These are phyloP conservation scores for Drosophila guanche DNA, from an alignment of 1,140 invertebrate genomes.

Conservation along the genomic window DNA sequence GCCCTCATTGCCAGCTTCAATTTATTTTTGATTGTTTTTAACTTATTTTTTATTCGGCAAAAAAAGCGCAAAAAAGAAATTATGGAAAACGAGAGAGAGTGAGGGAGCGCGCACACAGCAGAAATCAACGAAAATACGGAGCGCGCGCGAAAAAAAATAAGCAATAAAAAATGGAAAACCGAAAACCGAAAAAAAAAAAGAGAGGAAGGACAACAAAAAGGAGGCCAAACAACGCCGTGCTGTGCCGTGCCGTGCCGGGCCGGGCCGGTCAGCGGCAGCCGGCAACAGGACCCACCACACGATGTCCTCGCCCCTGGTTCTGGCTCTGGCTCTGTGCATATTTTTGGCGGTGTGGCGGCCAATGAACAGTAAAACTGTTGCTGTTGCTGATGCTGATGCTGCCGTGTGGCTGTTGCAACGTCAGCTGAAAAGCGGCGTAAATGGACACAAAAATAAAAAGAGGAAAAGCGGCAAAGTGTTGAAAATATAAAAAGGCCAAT, in stretches of 20 bases:
- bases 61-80: slow-evolving; percentile 65
- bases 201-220: slow-evolving; percentile 49
- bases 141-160: slow-evolving; percentile 12
- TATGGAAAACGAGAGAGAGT: slow-evolving; percentile 42
- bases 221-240: slow-evolving; percentile 56
- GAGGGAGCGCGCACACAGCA: slow-evolving; percentile 57
- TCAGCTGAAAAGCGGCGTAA: slow-evolving; percentile 45
- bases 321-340: slow-evolving; percentile 16
- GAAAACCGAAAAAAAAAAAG: slow-evolving; percentile 20
- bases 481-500: slow-evolving; percentile 67
- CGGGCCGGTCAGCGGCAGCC: slow-evolving; percentile 48
- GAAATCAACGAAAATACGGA: slow-evolving; percentile 57
- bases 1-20: slow-evolving; percentile 45
- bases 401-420: slow-evolving; percentile 36
- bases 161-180: slow-evolving; percentile 35
- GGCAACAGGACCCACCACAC: slow-evolving; percentile 28
- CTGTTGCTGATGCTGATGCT: slow-evolving; percentile 17
- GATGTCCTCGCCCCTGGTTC: slow-evolving; percentile 21
- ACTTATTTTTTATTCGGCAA: slow-evolving; percentile 75
- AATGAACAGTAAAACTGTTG: slow-evolving; percentile 79
- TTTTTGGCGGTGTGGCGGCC: slow-evolving; percentile 70
- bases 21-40: slow-evolving; percentile 80
- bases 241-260: too few relatives aligned
- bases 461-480: slow-evolving; percentile 53
- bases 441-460: slow-evolving; percentile 32